These are phyloP conservation scores for Auanema sp. DNA, from an alignment of 2,888 invertebrate species.

Conservation along the genomic window DNA sequence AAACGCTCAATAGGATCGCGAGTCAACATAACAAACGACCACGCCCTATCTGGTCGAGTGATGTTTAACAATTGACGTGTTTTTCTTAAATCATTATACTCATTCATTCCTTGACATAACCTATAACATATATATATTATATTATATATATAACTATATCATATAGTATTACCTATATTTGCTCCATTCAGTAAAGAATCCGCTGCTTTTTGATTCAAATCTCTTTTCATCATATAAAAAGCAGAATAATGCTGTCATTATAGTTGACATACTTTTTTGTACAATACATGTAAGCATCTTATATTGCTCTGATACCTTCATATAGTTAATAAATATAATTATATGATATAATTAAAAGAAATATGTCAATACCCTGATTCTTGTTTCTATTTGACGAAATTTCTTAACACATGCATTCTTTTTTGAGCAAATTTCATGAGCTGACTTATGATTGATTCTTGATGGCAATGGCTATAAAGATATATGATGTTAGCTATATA, in stretches of 20 bases:
- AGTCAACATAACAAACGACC: conserved; percentile 47
- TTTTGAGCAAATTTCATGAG: conserved; percentile 32
- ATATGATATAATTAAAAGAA: conserved; percentile 4
- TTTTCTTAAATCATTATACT: conserved; percentile 24
- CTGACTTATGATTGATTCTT: conserved; percentile 23
- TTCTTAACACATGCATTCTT: conserved; percentile 34
- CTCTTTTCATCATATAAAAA: conserved; percentile 38
- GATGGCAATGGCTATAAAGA: conserved; percentile 31
- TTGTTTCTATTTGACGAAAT: conserved; percentile 39
- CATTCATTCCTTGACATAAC: conserved; percentile 46
- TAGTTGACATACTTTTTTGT: conserved; percentile 55
- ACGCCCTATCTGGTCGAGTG: conserved; percentile 21
- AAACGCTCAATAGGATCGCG: conserved; percentile 58
- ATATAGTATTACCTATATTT: too few relatives aligned
- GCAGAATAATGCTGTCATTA: conserved; percentile 51
- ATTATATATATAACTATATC: conserved; percentile 8
- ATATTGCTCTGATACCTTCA: conserved; percentile 44
- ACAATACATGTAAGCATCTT: conserved; percentile 51
- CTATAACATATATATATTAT: conserved; percentile 25
- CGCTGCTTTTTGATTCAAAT: conserved; percentile 27
- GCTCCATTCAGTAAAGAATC: conserved; percentile 27
- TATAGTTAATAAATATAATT: not conserved
- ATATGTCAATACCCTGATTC: conserved; percentile 39
- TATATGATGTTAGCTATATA: not conserved
- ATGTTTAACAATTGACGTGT: conserved; percentile 26